Conservation (phyloP, 1,140 invertebrate genomes). For the Leptinotarsa undecemlineata region DNA sequence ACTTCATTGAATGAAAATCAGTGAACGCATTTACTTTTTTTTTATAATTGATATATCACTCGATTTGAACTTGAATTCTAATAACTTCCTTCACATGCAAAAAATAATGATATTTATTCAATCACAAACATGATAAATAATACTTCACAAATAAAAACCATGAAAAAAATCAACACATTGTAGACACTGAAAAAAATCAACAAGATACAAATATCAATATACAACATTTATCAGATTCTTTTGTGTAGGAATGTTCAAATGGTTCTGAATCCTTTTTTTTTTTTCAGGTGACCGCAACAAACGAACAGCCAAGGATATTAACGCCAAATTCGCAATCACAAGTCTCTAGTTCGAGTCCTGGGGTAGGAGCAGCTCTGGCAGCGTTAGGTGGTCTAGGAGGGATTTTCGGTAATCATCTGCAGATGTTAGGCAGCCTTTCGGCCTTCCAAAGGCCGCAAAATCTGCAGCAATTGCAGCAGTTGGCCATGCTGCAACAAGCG, state of each 20-base stretch:
- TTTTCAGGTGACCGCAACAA: slow-evolving; percentile 57
- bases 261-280: slow-evolving; percentile 4
- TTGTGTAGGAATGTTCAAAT: not conserved
- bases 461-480: slow-evolving; percentile 66
- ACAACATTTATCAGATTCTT: not conserved
- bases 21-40: too few relatives aligned
- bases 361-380: slow-evolving; percentile 64
- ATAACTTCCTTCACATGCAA: too few relatives aligned
- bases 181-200: too few relatives aligned
- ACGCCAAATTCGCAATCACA: slow-evolving; percentile 60
- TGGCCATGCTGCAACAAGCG: slow-evolving; percentile 70
- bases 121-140: too few relatives aligned
- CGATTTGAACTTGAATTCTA: too few relatives aligned
- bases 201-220: not conserved
- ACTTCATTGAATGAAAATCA: too few relatives aligned
- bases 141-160: too few relatives aligned
- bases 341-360: slow-evolving; percentile 59
- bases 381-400: slow-evolving; percentile 58
- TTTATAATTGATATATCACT: too few relatives aligned
- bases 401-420: slow-evolving; percentile 67
- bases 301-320: slow-evolving; percentile 58
- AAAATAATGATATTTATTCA: too few relatives aligned
- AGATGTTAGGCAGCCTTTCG: slow-evolving; percentile 66
- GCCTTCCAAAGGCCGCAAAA: slow-evolving; percentile 57
- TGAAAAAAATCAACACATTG: too few relatives aligned